Percentiles rank a stretch among this genome's conserved stretches.
phyloP scores from a whole-genome alignment of 2,888 invertebrate genomes.

The Meta bourneti region DNA sequence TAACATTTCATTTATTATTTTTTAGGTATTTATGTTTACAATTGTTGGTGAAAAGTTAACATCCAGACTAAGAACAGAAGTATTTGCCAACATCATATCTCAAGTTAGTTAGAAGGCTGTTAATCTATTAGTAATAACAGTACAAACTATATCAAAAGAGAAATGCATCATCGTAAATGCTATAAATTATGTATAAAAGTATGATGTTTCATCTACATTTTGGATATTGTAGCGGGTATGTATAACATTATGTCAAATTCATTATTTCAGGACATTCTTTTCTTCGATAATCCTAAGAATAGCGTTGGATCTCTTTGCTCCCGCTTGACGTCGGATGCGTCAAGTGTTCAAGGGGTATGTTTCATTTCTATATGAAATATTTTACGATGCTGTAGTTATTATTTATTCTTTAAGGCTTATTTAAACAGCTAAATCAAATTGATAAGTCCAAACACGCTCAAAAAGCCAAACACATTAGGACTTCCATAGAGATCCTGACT shows the following conservation, averaged over 20 bases:
- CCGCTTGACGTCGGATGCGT: constrained; percentile 87
- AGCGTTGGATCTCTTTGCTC: constrained; percentile 87
- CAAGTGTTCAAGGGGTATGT: constrained; percentile 88
- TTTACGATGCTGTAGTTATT: too few relatives aligned
- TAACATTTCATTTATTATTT: background rate
- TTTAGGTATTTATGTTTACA: constrained; percentile 73
- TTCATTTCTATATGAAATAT: too few relatives aligned
- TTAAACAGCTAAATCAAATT: too few relatives aligned
- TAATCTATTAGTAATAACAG: background rate
- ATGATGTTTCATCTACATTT: background rate
- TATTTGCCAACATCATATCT: constrained; percentile 67
- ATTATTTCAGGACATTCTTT: constrained; percentile 83
- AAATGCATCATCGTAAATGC: background rate
- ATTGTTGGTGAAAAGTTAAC: constrained; percentile 75
- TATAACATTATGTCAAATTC: background rate
- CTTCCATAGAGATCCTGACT: too few relatives aligned
- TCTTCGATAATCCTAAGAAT: constrained; percentile 86
- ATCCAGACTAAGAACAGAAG: constrained; percentile 57
- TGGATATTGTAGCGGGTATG: background rate
- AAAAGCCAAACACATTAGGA: too few relatives aligned
- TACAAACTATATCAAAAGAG: too few relatives aligned
- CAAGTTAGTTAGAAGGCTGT: constrained; percentile 44
- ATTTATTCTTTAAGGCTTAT: too few relatives aligned
- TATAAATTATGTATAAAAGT: background rate
- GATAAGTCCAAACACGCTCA: too few relatives aligned